phyloP scores from a whole-genome alignment of 2,113 vertebrate species.

The Sitta europaea region DNA sequence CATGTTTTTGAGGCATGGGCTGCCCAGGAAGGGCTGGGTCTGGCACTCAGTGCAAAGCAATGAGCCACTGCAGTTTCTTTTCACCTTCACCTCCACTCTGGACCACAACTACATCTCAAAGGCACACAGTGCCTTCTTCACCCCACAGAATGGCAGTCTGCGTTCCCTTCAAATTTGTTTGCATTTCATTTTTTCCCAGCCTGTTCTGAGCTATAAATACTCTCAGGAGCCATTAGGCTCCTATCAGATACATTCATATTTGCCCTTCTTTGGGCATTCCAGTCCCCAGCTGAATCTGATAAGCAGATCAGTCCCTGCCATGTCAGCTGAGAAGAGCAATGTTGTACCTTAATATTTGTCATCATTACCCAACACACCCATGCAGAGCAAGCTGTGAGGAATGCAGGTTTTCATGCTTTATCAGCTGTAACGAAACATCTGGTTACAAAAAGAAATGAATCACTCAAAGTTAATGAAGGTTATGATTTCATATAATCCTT shows the following conservation, averaged over 20 bases:
- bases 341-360: constrained; percentile 63
- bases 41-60: neutral
- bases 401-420: constrained; percentile 59
- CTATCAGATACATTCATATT: constrained; percentile 27
- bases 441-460: constrained; percentile 30
- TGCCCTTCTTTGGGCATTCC: constrained; percentile 45
- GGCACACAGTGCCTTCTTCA: neutral
- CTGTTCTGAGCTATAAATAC: constrained; percentile 2
- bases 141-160: neutral
- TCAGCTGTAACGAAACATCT: constrained; percentile 67
- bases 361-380: constrained; percentile 56
- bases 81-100: neutral
- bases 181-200: neutral
- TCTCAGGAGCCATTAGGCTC: neutral
- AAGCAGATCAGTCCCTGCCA: constrained; percentile 49
- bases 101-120: neutral
- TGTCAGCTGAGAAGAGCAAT: constrained; percentile 22
- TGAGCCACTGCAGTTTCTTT: neutral
- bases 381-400: constrained; percentile 67
- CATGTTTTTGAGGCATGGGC: neutral
- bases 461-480: constrained; percentile 52
- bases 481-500: constrained; percentile 57
- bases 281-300: constrained; percentile 61
- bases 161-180: neutral
- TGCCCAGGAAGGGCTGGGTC: neutral